These are phyloP conservation scores for Drosophila pseudoobscura DNA, from an alignment of 1,140 invertebrate genomes.

Conservation along the genomic window DNA sequence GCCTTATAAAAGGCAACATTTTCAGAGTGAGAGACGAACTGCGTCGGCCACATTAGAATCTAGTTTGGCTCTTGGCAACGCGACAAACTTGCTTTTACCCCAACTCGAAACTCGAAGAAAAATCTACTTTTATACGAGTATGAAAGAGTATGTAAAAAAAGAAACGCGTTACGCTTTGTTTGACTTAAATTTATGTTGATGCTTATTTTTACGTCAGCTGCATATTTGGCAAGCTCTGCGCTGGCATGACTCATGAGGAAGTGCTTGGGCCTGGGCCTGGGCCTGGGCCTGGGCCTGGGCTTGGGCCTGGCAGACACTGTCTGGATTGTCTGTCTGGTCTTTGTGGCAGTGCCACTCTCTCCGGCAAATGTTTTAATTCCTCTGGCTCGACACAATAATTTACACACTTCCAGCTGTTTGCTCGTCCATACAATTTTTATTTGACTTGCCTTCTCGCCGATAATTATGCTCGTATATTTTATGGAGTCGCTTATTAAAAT, in stretches of 20 bases:
- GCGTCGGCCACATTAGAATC: constrained; percentile 60
- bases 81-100: constrained; percentile 75
- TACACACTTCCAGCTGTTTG: constrained; percentile 43
- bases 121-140: constrained; percentile 13
- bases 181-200: constrained; percentile 81
- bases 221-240: constrained; percentile 37
- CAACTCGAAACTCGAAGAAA: constrained; percentile 22
- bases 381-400: constrained; percentile 56
- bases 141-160: constrained; percentile 37
- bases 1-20: constrained; percentile 76
- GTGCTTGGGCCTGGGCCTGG: constrained; percentile 27
- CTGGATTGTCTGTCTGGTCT: constrained; percentile 54
- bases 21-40: constrained; percentile 11
- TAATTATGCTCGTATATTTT: constrained; percentile 63
- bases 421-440: constrained; percentile 51
- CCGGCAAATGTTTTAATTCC: constrained; percentile 71
- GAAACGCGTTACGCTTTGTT: constrained; percentile 72
- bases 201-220: constrained; percentile 51
- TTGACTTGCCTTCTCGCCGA: constrained; percentile 53
- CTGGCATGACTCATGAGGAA: constrained; percentile 52
- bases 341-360: constrained; percentile 25
- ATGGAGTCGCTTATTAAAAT: constrained; percentile 64
- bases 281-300: not conserved
- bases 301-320: constrained; percentile 34
- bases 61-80: constrained; percentile 64